These are phyloP conservation scores for Choloepus hoffmanni DNA, from an alignment of 2,113 vertebrate genomes.

Conservation along the genomic window DNA sequence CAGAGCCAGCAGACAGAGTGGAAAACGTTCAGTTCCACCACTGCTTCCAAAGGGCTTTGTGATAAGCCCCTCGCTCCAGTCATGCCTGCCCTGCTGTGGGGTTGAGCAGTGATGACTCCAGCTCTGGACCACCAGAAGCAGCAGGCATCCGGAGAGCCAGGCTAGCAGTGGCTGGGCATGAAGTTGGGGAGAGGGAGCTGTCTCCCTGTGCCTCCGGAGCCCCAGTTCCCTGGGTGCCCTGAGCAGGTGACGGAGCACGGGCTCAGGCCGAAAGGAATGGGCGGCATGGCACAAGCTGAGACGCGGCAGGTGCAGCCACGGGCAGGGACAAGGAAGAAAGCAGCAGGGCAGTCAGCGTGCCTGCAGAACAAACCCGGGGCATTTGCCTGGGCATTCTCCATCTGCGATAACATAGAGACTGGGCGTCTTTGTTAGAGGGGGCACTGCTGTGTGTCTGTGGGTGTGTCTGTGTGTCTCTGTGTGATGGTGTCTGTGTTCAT, in stretches of 20 bases:
- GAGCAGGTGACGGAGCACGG: background rate
- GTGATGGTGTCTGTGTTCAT: too few species aligned
- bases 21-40: background rate
- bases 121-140: background rate
- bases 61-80: background rate
- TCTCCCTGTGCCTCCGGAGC: too few species aligned
- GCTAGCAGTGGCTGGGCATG: too few species aligned
- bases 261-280: background rate
- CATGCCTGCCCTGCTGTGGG: background rate
- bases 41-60: background rate
- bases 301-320: background rate
- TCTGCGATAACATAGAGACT: background rate
- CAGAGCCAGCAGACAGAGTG: background rate
- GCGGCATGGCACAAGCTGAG: background rate
- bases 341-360: fast-evolving
- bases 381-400: background rate
- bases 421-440: background rate
- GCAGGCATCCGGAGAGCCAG: background rate
- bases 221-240: background rate
- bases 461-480: background rate
- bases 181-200: too few species aligned
- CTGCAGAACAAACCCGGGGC: background rate
- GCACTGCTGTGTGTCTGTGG: too few species aligned
- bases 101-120: fast-evolving
- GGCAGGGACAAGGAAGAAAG: background rate